These are phyloP conservation scores for Pseudomyrmex dendroicus DNA, from an alignment of 1,140 invertebrate species.

Conservation along the genomic window DNA sequence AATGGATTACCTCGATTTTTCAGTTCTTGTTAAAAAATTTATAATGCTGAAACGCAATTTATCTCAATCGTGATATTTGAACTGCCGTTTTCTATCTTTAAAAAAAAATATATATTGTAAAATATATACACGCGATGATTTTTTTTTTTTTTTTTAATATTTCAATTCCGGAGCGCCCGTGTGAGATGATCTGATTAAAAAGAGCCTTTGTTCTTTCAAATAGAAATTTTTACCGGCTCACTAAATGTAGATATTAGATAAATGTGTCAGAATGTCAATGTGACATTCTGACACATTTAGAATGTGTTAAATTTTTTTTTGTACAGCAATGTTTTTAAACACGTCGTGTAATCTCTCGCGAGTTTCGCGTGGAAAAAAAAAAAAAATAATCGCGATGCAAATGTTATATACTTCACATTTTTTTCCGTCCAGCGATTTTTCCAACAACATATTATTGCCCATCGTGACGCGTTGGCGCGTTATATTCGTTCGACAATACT, in stretches of 20 bases:
- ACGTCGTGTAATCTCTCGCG: background rate
- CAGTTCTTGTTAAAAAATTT: background rate
- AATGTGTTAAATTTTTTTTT: background rate
- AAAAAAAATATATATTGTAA: background rate
- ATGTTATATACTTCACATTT: slow-evolving; percentile 4
- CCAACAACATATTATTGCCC: slow-evolving; percentile 3
- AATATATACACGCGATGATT: background rate
- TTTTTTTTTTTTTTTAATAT: background rate
- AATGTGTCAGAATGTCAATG: background rate
- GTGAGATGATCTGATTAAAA: too few species aligned
- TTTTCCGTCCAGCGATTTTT: background rate
- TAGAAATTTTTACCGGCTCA: too few species aligned
- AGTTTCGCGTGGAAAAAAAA: background rate
- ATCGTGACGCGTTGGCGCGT: background rate
- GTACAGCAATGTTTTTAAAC: background rate
- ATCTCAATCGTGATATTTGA: slow-evolving; percentile 3
- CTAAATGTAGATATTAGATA: too few species aligned
- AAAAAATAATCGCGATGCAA: background rate
- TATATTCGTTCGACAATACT: slow-evolving; percentile 41
- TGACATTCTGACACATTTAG: too few species aligned
- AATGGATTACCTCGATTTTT: slow-evolving; percentile 13
- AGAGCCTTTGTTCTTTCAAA: too few species aligned
- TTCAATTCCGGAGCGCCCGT: too few species aligned
- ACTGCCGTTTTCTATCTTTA: background rate
- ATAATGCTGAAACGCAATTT: background rate